Conservation (phyloP, 2,888 invertebrate species). For the Laothoe populi region DNA sequence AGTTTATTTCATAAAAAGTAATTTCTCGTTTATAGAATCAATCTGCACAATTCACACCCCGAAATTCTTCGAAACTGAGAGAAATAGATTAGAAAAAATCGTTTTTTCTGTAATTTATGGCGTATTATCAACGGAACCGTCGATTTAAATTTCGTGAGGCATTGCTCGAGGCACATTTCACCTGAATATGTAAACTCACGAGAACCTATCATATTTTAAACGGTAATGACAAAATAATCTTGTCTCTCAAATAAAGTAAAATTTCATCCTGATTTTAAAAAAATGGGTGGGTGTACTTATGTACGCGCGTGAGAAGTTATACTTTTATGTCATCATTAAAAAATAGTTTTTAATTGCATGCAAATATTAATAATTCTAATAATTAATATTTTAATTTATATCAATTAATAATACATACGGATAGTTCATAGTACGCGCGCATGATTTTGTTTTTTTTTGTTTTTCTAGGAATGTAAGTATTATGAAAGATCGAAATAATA, state of each 20-base stretch:
- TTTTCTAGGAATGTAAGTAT: too few species aligned
- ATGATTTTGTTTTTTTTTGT: too few species aligned
- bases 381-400: too few species aligned
- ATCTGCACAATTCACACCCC: neutral
- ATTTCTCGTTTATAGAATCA: neutral
- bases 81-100: slow-evolving; percentile 27
- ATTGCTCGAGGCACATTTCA: slow-evolving; percentile 37
- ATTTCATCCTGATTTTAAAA: neutral
- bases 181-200: slow-evolving; percentile 33
- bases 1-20: too few species aligned
- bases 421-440: too few species aligned
- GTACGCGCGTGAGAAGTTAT: too few species aligned
- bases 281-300: too few species aligned
- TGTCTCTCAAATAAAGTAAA: neutral
- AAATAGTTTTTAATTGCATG: too few species aligned
- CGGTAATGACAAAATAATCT: neutral
- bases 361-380: too few species aligned
- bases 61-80: neutral
- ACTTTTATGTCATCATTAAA: too few species aligned
- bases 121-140: slow-evolving; percentile 41
- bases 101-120: slow-evolving; percentile 35
- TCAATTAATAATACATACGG: too few species aligned
- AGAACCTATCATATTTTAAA: neutral
- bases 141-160: slow-evolving; percentile 42
- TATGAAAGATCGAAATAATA: too few species aligned